These are phyloP conservation scores for Aradus depressus DNA, from an alignment of 2,888 invertebrate species.

Conservation along the genomic window DNA sequence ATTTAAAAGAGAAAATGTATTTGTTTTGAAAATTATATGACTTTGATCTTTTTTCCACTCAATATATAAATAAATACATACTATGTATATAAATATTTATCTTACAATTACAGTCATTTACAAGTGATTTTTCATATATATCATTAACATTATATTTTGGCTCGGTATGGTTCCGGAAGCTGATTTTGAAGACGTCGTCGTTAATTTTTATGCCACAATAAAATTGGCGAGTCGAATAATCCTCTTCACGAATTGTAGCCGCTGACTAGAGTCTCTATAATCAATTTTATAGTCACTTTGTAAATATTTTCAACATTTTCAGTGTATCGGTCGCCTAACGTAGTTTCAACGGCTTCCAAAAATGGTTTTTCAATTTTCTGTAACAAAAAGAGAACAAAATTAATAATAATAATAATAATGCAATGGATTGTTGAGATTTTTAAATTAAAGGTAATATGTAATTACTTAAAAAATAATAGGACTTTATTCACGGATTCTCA, in stretches of 20 bases:
- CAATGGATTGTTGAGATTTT: constrained; percentile 1
- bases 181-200: too few species aligned
- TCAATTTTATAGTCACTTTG: constrained; percentile 75
- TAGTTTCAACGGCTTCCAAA: constrained; percentile 70
- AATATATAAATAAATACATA: too few species aligned
- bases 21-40: too few species aligned
- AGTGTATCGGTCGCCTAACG: constrained; percentile 77
- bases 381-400: constrained; percentile 34
- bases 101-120: too few species aligned
- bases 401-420: neutral
- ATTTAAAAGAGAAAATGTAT: too few species aligned
- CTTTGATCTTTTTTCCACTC: too few species aligned
- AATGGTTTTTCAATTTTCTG: constrained; percentile 88
- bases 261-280: constrained; percentile 68
- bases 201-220: too few species aligned
- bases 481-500: neutral
- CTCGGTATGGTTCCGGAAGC: too few species aligned
- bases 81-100: too few species aligned
- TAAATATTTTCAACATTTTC: constrained; percentile 82
- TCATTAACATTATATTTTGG: too few species aligned
- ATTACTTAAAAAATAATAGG: neutral
- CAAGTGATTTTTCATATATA: too few species aligned
- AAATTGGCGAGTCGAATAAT: too few species aligned
- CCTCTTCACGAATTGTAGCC: constrained; percentile 43
- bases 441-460: neutral